Evolutionary conservation across 2,113 vertebrate genomes (phyloP).

Genomic region (Burhinus oedicnemus): DNA sequence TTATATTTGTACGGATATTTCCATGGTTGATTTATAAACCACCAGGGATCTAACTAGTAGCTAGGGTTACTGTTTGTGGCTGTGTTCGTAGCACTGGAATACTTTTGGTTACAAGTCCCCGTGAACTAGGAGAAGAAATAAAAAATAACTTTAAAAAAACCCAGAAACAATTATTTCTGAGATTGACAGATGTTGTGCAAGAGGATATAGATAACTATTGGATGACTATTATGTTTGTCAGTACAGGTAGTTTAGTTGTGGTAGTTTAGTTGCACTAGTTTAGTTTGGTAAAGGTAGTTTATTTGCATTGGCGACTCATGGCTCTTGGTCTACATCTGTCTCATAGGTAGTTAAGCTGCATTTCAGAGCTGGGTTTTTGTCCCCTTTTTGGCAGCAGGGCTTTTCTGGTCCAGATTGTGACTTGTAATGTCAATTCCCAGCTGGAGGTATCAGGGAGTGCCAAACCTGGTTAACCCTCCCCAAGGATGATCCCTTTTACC

Average conservation of each 20-base stretch:
- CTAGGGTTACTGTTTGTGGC: background rate
- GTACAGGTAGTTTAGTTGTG: background rate
- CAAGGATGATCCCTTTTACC: background rate
- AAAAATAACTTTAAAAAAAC: background rate
- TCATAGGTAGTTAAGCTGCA: background rate
- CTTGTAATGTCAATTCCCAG: background rate
- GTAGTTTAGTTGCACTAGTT: background rate
- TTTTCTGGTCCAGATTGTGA: background rate
- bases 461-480: background rate
- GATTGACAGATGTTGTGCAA: background rate
- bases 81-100: background rate
- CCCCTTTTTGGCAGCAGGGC: background rate
- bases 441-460: background rate
- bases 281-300: background rate
- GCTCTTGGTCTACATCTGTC: background rate
- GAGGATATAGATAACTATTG: background rate
- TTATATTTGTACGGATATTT: background rate
- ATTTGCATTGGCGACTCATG: fast-evolving
- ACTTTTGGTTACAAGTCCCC: background rate
- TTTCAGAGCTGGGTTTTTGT: background rate
- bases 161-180: background rate
- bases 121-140: background rate
- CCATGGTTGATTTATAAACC: background rate
- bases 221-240: background rate
- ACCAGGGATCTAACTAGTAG: background rate